Evolutionary conservation across 2,797 vertebrate genomes (phyloP), one percentile per base, ranked within the genome.

Genomic region (Sebastiscus tertius): DNA sequence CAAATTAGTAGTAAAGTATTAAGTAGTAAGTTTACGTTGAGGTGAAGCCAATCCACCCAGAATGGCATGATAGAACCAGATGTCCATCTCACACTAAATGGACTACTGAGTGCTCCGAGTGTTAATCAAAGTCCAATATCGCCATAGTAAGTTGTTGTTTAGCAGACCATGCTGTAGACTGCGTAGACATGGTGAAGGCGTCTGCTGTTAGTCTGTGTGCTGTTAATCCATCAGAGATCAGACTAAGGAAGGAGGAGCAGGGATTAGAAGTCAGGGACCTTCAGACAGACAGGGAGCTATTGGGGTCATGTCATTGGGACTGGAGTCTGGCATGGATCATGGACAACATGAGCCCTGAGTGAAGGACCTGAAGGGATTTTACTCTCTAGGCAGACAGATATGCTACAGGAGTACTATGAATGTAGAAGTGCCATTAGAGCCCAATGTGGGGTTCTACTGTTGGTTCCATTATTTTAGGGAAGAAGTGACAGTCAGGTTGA

Each of bases 171-270:
- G 22, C 36, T 65, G 14, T 36, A 49, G 18, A 33, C 29, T 20
- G 39, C 39, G 39, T 42, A 42, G 39, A 42, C 39, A 42, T 42
- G 31, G 46, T 55, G 18, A 73, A 68, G 68, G 24, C n/a, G 52
- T 77, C 39, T 56, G 59, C 67, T 75, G 79, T 64, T 67, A 24
- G 81, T 60, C 33, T 36, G 56, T 67, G 26, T 80, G 71, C 67
- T 49, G 66, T 81, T 94, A 95, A 95, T 94, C 64, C 91, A 80
- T 75, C 76, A 88, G 77, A 87, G 80, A 90, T 89, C 67, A 93
- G 91, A 94, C 94, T 95, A 95, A 91, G 72, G 63, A 61, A 13
- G 26, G 39, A 73, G 68, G 70, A 73, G 86, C 77, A 77, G 56
- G 89, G 90, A 92, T 92, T 93, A 90, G 55, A 79, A 70, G 5